Conservation (phyloP, 2,113 vertebrate species). For the Aepyceros melampus region DNA sequence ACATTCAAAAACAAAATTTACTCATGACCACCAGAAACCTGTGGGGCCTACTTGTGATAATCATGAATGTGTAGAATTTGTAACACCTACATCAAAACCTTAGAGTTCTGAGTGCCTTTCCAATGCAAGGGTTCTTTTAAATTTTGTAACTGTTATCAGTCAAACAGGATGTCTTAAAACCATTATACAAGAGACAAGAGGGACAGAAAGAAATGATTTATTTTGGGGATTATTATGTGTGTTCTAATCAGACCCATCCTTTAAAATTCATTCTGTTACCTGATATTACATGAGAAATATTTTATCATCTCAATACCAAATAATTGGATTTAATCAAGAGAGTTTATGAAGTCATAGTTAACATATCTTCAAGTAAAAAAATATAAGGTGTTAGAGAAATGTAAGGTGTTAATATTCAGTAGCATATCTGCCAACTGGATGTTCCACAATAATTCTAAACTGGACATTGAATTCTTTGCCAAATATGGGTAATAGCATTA, state of each 20-base stretch:
- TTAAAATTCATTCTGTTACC: not conserved
- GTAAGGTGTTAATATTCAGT: not conserved
- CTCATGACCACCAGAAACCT: not conserved
- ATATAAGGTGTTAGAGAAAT: not conserved
- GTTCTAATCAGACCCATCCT: not conserved
- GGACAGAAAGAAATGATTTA: not conserved
- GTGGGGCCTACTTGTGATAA: not conserved
- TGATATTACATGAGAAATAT: not conserved
- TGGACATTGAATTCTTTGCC: not conserved
- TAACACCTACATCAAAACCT: not conserved
- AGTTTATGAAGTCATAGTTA: not conserved
- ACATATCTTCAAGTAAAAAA: not conserved
- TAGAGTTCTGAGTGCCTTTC: not conserved
- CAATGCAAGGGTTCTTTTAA: not conserved
- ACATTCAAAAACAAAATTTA: not conserved
- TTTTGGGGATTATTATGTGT: not conserved
- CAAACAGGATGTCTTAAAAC: not conserved
- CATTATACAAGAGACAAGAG: not conserved
- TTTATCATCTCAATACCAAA: not conserved
- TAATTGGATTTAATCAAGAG: not conserved
- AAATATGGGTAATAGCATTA: not conserved
- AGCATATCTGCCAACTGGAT: not conserved
- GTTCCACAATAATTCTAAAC: not conserved
- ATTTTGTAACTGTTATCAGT: not conserved
- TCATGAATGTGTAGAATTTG: not conserved